These are phyloP conservation scores for Salmo trutta DNA, from an alignment of 2,797 vertebrate genomes.

Conservation along the genomic window DNA sequence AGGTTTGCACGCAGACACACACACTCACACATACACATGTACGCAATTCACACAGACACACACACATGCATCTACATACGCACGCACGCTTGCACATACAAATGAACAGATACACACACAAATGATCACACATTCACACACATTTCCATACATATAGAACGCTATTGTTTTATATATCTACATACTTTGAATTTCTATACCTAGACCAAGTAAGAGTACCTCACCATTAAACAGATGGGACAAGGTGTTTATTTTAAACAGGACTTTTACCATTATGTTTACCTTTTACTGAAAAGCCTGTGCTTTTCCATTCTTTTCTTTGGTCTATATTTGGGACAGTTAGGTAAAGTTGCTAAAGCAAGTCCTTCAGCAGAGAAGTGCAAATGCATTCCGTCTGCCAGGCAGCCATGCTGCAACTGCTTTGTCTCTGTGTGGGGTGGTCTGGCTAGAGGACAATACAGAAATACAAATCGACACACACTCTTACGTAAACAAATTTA, in stretches of 20 bases:
- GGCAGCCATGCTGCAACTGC: not conserved
- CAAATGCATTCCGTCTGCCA: slow-evolving; percentile 8
- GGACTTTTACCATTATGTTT: not conserved
- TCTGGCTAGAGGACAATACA: not conserved
- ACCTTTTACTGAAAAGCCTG: not conserved
- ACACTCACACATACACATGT: not conserved
- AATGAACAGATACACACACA: slow-evolving; percentile 8
- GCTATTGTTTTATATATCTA: not conserved
- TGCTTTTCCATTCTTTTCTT: not conserved
- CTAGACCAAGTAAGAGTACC: not conserved
- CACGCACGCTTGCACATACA: slow-evolving; percentile 7
- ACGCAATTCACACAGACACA: slow-evolving; percentile 16
- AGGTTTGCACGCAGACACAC: slow-evolving; percentile 6
- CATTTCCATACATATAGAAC: not conserved
- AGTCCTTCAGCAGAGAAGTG: not conserved
- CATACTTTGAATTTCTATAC: not conserved
- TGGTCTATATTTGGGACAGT: slow-evolving; percentile 13
- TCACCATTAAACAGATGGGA: not conserved
- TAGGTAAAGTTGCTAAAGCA: slow-evolving; percentile 3
- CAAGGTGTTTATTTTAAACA: not conserved
- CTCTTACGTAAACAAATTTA: slow-evolving; percentile 14
- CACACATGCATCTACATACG: not conserved
- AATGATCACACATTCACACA: not conserved
- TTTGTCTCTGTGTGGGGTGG: not conserved
- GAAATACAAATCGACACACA: not conserved